Evolutionary conservation across 2,888 invertebrate species (phyloP), one percentile per base, ranked within the genome.

Genomic region (Altica lythri): DNA sequence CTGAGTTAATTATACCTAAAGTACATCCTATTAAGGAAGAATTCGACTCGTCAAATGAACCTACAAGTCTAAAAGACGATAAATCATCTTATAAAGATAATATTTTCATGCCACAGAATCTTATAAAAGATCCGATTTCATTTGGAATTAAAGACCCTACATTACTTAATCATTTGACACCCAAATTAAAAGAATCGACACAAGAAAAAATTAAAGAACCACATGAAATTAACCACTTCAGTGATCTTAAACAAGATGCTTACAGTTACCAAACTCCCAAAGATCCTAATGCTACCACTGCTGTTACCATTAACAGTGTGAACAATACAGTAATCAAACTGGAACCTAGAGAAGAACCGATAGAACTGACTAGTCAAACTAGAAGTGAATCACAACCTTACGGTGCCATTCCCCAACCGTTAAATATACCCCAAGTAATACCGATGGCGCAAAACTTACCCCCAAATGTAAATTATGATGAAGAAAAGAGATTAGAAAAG

Each of bases 1-100:
- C 83, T 30, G 84, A 84, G 73, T 77, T 83, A 56, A 83, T 83
- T 59, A 83, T 83, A 68, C 84, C 84, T 19, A 83, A 83, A 74
- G 79, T 82, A 46, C 61, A 60, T 19, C 79, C 81, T 10, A 70
- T 75, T 16, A 76, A 76, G 53, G 76, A 76, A 46, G 76, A 76
- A 55, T 51, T 71, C 9, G 72, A 72, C 45, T 69, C 66, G 2
- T 72, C 71, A 35, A 73, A 68, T 46, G 75, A 75, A 19, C 66
- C 67, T 1, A 59, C 68, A 1, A 63, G 8, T 17, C 13, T 43
- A 6, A 62, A 63, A 46, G 60, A 62, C 22, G 60, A 55, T 32
- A 16, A 17, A 10, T 42, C 27, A 10, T 35, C 44, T 12, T 55
- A 51, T 8, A 51, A 55, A 37, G 55, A 55, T 12, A 59, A 55